Evolutionary conservation across 92 coral and sea anemone genomes (phyloP), one percentile per base, ranked within the genome.

Genomic region (Epizoanthus scotinus): DNA sequence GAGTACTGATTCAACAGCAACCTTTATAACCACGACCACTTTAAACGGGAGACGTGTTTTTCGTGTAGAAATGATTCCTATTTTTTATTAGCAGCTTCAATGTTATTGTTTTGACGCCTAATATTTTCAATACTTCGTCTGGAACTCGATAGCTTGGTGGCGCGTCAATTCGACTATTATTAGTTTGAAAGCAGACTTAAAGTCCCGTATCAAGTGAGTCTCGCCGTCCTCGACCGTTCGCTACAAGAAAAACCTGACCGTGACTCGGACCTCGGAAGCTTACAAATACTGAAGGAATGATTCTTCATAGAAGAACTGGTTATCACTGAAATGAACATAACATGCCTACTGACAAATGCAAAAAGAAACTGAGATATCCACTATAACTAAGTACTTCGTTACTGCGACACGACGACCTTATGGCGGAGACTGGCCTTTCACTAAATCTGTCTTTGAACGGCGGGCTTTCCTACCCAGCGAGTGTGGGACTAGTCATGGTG

Each of bases 401-500:
- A 18, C 18, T 60, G 15, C 22, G n/a, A 21, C 19, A 60, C 27
- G 28, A 59, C 49, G 40, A 47, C 49, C 8, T 18, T 21, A 58
- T 12, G 67, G 61, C 61, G 81, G 81, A 59, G 53, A 31, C 60
- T 21, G 22, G n/a, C 59, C 54, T 52, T 6, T 59, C 68, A 19
- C 24, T 14, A 59, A 75, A 75, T 75, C 81, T 75, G 68, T 75
- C 81, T 19, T 15, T 14, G 22, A 17, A 18, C 22, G 81, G 29
- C n/a, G 81, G 26, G 14, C 55, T 75, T 36, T 52, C 81, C 12
- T 29, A 55, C 68, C 63, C 68, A 15, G 81, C 68, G 5, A 36
- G 56, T 59, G 25, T 75, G 24, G 81, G 81, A 75, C 22, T 86
- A 31, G 83, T 84, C 9, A 2, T 73, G 56, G 82, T 73, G 53